A percentile compares a stretch with the other conserved stretches of the same genome.
phyloP scores from a whole-genome alignment of 2,113 vertebrate species.

The Myocastor coypus region DNA sequence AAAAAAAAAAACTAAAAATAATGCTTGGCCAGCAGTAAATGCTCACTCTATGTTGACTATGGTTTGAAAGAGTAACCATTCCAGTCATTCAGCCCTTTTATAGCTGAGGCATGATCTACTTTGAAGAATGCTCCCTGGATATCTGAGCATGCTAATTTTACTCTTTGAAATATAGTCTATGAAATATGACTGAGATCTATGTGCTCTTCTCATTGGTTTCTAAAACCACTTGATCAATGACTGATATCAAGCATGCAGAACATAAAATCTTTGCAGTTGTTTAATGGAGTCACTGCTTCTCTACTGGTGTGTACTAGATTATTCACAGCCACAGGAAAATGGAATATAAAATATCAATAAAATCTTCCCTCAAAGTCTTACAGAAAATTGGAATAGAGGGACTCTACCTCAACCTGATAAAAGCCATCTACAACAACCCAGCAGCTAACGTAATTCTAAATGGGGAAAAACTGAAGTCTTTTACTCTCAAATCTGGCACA shows the following conservation, averaged over 20 bases:
- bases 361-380: no score
- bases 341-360: constrained; percentile 50
- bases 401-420: no score
- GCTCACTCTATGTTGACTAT: not conserved
- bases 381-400: no score
- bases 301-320: not conserved
- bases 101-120: not conserved
- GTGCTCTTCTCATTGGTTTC: constrained; percentile 27
- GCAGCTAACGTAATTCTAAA: no score
- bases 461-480: no score
- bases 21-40: not conserved
- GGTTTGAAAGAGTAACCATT: not conserved
- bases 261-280: constrained; percentile 39
- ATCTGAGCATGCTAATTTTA: constrained; percentile 36
- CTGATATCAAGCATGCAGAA: constrained; percentile 4
- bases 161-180: constrained; percentile 26
- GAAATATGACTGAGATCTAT: constrained; percentile 51
- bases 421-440: no score
- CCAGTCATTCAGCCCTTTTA: not conserved
- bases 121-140: constrained; percentile 29
- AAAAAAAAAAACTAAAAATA: not conserved
- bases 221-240: constrained; percentile 60
- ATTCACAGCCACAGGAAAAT: constrained; percentile 55
- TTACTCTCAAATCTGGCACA: no score
- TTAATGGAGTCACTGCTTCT: constrained; percentile 42